Evolutionary conservation across 2,113 vertebrate species (phyloP).

Genomic region (Eudyptes chrysolophus): DNA sequence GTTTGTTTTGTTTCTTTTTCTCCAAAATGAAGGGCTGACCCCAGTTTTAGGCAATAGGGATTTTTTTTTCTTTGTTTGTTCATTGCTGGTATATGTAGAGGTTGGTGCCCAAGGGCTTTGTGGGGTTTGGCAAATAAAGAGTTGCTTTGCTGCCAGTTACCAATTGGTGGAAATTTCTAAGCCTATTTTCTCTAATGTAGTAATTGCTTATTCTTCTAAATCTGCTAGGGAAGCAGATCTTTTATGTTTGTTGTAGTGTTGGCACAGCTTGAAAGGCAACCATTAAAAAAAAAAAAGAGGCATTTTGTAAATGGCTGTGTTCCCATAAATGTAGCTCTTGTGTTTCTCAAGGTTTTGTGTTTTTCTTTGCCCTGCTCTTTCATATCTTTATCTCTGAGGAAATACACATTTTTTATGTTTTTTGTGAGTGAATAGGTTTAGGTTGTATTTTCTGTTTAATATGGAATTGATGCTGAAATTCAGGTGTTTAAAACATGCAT

Average conservation of each 20-base stretch:
- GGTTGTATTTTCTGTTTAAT: neutral
- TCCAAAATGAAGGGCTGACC: neutral
- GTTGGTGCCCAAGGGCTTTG: neutral
- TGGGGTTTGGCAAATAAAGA: conserved; percentile 14
- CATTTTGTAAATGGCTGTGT: neutral
- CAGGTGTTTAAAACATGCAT: neutral
- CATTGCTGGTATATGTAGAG: neutral
- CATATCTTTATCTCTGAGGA: neutral
- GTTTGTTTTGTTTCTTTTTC: neutral
- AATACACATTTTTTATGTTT: fast-evolving
- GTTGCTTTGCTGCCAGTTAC: conserved; percentile 32
- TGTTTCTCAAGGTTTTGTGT: neutral
- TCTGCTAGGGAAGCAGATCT: conserved; percentile 47
- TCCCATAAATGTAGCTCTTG: conserved; percentile 24
- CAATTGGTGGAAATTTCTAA: conserved; percentile 48
- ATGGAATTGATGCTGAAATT: neutral
- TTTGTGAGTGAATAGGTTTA: neutral
- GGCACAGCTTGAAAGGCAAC: conserved; percentile 58
- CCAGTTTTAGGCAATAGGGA: neutral
- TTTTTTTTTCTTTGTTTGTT: neutral
- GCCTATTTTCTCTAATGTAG: conserved; percentile 47
- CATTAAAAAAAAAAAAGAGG: neutral
- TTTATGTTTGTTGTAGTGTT: conserved; percentile 14
- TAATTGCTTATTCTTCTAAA: conserved; percentile 64
- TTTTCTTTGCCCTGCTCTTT: neutral